Evolutionary conservation across 2,888 invertebrate genomes (phyloP).

Genomic region (Ectemnius lituratus): DNA sequence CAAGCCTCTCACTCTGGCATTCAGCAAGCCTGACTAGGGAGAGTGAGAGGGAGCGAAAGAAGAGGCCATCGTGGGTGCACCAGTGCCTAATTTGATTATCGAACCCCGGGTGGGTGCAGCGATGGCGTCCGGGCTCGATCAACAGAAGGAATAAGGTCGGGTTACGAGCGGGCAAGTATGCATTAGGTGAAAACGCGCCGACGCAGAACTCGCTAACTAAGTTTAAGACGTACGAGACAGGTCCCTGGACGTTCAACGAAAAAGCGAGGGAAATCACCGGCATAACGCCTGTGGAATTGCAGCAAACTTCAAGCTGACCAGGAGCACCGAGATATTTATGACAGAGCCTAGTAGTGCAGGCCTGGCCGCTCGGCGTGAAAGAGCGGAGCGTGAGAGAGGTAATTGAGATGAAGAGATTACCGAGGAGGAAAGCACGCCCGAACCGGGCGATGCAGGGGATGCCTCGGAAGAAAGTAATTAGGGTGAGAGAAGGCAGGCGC

Average conservation of each 20-base stretch:
- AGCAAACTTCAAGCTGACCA: not conserved
- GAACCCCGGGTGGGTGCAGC: constrained; percentile 15
- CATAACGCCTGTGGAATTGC: too few relatives aligned
- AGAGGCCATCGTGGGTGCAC: constrained; percentile 9
- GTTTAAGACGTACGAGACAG: too few relatives aligned
- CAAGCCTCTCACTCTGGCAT: constrained; percentile 5
- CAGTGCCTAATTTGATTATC: constrained; percentile 51
- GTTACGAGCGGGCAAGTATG: constrained; percentile 14
- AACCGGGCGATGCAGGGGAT: constrained; percentile 33
- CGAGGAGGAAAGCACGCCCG: constrained; percentile 49
- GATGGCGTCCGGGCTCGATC: constrained; percentile 19
- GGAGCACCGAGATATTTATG: constrained; percentile 8
- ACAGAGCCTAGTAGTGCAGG: not conserved
- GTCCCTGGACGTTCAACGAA: too few relatives aligned
- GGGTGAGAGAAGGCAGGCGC: too few relatives aligned
- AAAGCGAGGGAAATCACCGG: too few relatives aligned
- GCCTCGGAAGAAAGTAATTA: not conserved
- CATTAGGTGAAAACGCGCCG: not conserved
- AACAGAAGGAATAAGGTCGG: constrained; percentile 16
- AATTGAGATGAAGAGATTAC: constrained; percentile 52
- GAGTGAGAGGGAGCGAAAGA: not conserved
- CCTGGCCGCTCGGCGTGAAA: too few relatives aligned
- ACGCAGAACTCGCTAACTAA: too few relatives aligned
- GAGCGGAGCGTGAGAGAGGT: constrained; percentile 13
- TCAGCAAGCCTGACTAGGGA: not conserved